Evolutionary conservation across 2,797 vertebrate genomes (phyloP).

Genomic region (Chlorospingus semifuscus): DNA sequence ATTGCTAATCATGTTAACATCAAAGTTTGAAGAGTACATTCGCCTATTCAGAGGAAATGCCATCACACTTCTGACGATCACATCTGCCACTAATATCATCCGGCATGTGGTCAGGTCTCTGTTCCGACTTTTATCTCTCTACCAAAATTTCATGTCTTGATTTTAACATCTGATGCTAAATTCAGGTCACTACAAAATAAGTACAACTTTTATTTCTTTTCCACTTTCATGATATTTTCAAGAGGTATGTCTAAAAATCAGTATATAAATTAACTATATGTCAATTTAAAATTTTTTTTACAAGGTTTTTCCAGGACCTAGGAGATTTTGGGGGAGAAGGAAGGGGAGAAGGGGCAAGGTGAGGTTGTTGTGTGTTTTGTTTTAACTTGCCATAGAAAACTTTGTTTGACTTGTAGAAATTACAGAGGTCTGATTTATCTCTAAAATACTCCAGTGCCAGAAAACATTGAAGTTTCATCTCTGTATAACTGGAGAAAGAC

Average conservation of each 20-base stretch:
- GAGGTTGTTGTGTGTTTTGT: not conserved
- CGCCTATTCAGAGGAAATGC: conserved; percentile 89
- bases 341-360: not conserved
- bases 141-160: conserved; percentile 72
- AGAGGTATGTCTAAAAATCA: conserved; percentile 44
- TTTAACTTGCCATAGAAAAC: not conserved
- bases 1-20: conserved; percentile 86
- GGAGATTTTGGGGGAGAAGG: fast-evolving
- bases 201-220: conserved; percentile 58
- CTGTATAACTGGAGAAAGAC: not conserved
- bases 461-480: not conserved
- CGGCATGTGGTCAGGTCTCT: conserved; percentile 77
- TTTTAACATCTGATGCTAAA: conserved; percentile 74
- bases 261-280: not conserved
- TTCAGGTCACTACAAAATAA: conserved; percentile 70
- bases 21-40: conserved; percentile 85
- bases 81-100: conserved; percentile 84
- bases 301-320: not conserved
- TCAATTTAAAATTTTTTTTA: fast-evolving
- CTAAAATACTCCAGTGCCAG: not conserved
- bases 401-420: not conserved
- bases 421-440: not conserved
- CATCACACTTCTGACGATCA: conserved; percentile 83
- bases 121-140: conserved; percentile 75
- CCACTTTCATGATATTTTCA: conserved; percentile 34